Conservation (phyloP, 2,113 vertebrate genomes). For the Oncorhynchus keta region DNA sequence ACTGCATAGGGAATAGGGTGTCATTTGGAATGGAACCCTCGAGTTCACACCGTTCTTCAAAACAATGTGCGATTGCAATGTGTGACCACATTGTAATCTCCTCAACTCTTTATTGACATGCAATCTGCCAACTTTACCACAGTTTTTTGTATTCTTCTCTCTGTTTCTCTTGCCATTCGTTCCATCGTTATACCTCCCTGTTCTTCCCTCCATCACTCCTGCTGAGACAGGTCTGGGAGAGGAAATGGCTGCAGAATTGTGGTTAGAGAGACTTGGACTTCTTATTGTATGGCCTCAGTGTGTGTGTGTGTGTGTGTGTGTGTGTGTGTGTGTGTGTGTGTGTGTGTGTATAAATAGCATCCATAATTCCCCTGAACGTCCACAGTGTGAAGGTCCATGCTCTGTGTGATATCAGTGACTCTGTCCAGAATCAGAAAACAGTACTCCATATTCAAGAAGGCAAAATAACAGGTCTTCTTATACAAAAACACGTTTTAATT, state of each 20-base stretch:
- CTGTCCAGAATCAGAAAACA: slow-evolving; percentile 1
- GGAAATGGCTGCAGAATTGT: not conserved
- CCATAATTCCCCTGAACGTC: not conserved
- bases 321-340: too few relatives aligned
- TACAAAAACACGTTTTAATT: slow-evolving; percentile 63
- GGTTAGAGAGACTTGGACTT: not conserved
- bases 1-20: too few relatives aligned
- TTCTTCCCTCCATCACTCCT: not conserved
- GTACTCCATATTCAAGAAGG: slow-evolving; percentile 32
- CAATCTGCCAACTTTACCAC: not conserved
- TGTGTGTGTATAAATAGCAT: not conserved
- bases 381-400: not conserved
- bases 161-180: not conserved
- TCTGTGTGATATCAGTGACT: not conserved
- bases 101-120: not conserved
- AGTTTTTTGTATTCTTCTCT: not conserved
- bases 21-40: too few relatives aligned
- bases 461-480: slow-evolving; percentile 9
- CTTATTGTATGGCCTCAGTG: not conserved
- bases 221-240: not conserved
- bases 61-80: not conserved
- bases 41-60: not conserved
- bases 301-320: too few relatives aligned
- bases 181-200: not conserved
- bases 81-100: not conserved